These are phyloP conservation scores for Ormia ochracea DNA, from an alignment of 2,888 invertebrate species.

Conservation along the genomic window DNA sequence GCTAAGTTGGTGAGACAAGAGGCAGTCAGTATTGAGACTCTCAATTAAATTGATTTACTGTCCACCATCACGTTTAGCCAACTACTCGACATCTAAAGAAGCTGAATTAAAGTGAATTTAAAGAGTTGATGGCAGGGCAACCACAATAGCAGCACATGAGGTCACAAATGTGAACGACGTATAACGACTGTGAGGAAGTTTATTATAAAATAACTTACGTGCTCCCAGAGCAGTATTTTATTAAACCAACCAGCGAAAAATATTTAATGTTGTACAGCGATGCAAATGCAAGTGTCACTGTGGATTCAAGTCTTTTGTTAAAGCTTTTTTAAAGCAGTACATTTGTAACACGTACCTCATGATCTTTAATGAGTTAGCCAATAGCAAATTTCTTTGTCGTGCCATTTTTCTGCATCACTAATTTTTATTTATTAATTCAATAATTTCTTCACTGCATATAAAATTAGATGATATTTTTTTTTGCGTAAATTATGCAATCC, in stretches of 20 bases:
- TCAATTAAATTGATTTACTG: neutral
- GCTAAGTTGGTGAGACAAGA: neutral
- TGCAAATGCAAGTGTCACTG: neutral
- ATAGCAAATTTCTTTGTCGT: too few relatives aligned
- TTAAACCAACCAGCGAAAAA: too few relatives aligned
- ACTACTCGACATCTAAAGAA: neutral
- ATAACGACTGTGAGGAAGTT: slow-evolving; percentile 2
- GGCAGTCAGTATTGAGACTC: neutral
- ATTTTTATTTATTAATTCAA: too few relatives aligned
- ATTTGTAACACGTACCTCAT: too few relatives aligned
- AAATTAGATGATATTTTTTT: too few relatives aligned
- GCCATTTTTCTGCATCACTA: too few relatives aligned
- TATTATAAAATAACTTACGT: slow-evolving; percentile 13
- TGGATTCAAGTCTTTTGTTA: too few relatives aligned
- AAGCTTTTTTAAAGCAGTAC: neutral
- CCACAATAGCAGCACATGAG: neutral
- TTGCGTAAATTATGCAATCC: too few relatives aligned
- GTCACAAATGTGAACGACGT: neutral
- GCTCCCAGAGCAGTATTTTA: too few relatives aligned
- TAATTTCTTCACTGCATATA: too few relatives aligned
- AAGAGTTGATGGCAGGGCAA: neutral
- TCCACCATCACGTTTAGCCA: neutral
- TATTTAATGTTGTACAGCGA: neutral
- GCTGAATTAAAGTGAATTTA: neutral
- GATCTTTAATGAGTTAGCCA: neutral